A percentile compares a stretch with the other conserved stretches of the same genome.
Evolutionary conservation across 2,797 vertebrate species (phyloP).

Genomic region (Choloepus didactylus): DNA sequence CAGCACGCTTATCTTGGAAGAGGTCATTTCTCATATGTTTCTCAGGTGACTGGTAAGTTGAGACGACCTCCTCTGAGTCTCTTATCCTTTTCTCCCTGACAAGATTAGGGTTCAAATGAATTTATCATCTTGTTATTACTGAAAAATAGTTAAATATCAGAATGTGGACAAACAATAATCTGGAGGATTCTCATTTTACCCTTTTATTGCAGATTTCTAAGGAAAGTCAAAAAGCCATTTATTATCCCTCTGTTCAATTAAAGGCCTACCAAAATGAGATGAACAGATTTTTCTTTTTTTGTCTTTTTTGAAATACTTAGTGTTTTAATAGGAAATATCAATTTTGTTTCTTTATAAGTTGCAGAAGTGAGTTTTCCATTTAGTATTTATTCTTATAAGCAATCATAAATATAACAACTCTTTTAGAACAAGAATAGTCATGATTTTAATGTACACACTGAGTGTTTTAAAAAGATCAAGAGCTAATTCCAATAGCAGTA

Average conservation of each 20-base stretch:
- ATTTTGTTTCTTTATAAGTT: constrained; percentile 28
- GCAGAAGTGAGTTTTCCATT: neutral
- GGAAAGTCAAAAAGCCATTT: neutral
- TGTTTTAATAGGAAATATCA: neutral
- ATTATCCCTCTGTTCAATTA: neutral
- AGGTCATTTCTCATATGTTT: constrained; percentile 58
- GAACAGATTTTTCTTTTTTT: neutral
- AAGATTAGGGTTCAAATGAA: neutral
- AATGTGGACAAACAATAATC: constrained; percentile 7
- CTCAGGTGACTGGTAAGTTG: constrained; percentile 50
- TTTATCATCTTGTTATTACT: neutral
- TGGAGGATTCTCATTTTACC: constrained; percentile 22
- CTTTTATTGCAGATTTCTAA: constrained; percentile 30
- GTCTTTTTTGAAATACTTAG: neutral
- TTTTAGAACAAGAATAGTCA: neutral
- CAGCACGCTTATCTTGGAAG: neutral
- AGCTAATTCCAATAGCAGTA: constrained; percentile 45
- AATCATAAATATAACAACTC: constrained; percentile 13
- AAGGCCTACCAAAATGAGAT: neutral
- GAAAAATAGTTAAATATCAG: constrained; percentile 36
- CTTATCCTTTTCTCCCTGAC: constrained; percentile 44
- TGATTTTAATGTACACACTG: neutral
- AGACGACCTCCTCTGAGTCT: neutral
- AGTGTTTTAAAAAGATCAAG: constrained; percentile 59
- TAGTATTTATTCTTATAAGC: neutral